Evolutionary conservation across 2,113 vertebrate species (phyloP).

Genomic region (Daphoenositta chrysoptera): DNA sequence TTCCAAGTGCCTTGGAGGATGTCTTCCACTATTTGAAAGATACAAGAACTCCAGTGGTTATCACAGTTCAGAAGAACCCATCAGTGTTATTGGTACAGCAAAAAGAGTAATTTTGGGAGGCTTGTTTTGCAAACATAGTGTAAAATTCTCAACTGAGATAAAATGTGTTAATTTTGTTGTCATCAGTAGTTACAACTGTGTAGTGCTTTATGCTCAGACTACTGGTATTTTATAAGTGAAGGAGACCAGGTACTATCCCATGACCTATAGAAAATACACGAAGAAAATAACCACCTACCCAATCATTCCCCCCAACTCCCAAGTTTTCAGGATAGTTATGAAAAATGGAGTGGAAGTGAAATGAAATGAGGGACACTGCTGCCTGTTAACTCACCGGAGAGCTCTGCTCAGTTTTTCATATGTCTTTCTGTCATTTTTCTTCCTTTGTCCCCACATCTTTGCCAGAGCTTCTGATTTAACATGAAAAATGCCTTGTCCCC

Average conservation of each 20-base stretch:
- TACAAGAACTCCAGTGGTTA: neutral
- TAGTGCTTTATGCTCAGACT: neutral
- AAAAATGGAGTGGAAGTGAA: neutral
- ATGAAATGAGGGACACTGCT: neutral
- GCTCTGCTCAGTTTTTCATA: conserved; percentile 72
- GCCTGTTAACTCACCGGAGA: conserved; percentile 33
- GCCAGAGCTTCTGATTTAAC: conserved; percentile 72
- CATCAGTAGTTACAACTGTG: neutral
- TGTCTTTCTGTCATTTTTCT: conserved; percentile 62
- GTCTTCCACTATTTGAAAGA: neutral
- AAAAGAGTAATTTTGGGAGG: neutral
- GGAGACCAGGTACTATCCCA: neutral
- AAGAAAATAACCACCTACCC: neutral
- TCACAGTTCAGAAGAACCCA: neutral
- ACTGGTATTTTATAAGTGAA: neutral
- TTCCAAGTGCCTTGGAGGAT: neutral
- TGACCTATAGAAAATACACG: neutral
- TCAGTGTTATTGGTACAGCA: neutral
- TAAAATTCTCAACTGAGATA: neutral
- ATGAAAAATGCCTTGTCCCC: conserved; percentile 67
- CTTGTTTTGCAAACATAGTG: neutral
- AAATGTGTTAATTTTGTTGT: neutral
- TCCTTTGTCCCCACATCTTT: conserved; percentile 72
- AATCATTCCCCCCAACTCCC: rapidly evolving
- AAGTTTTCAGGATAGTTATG: neutral